Conservation (phyloP, 1,140 invertebrate species). For the Phymorhynchus buccinoides region DNA sequence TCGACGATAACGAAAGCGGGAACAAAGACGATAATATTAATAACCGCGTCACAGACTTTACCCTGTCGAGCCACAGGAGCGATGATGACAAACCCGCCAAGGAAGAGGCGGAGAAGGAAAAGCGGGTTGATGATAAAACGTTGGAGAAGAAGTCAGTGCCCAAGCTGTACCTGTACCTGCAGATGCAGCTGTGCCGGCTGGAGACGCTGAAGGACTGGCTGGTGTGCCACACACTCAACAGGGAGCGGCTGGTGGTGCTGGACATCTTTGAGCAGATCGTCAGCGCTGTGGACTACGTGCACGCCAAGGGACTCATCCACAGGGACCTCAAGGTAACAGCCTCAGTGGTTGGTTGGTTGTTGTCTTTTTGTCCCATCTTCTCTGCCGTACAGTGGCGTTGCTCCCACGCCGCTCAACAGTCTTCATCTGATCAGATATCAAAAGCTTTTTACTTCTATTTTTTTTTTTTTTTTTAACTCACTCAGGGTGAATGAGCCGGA, state of each 20-base stretch:
- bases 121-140: neutral
- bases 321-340: slow-evolving; percentile 88
- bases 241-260: slow-evolving; percentile 73
- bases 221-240: slow-evolving; percentile 69
- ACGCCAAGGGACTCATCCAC: slow-evolving; percentile 91
- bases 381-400: too few relatives aligned
- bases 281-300: slow-evolving; percentile 94
- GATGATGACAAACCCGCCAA: neutral
- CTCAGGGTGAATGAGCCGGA: too few relatives aligned
- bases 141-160: neutral
- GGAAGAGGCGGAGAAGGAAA: neutral
- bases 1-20: slow-evolving; percentile 1
- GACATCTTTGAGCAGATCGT: slow-evolving; percentile 94
- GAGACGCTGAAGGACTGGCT: slow-evolving; percentile 95
- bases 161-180: slow-evolving; percentile 90
- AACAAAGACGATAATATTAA: neutral
- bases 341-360: too few relatives aligned
- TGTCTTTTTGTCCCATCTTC: too few relatives aligned
- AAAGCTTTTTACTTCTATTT: too few relatives aligned
- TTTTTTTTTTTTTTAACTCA: too few relatives aligned
- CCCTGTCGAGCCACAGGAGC: neutral
- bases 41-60: neutral
- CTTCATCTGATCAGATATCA: too few relatives aligned
- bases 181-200: slow-evolving; percentile 95
- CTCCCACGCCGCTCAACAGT: too few relatives aligned